phyloP scores from a whole-genome alignment of 2,888 invertebrate genomes.

The Zaprionus bogoriensis region DNA sequence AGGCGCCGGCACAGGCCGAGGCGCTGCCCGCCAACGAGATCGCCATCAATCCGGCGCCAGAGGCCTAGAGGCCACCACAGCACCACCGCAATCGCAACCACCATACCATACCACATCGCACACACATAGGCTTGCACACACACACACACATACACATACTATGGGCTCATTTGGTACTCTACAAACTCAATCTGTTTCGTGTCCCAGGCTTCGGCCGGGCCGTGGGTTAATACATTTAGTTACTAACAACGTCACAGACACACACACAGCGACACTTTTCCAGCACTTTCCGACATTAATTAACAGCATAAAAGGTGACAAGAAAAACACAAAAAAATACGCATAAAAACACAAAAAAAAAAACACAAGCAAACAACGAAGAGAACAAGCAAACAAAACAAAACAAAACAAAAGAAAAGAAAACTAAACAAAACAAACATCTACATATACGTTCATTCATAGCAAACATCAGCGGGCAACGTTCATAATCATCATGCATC shows the following conservation, averaged over 20 bases:
- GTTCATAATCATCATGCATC: conserved; percentile 74
- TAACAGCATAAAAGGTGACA: conserved; percentile 55
- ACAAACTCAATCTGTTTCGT: conserved; percentile 56
- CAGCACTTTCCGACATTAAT: conserved; percentile 58
- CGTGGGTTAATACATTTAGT: conserved; percentile 58
- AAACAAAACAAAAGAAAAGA: conserved; percentile 26
- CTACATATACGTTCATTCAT: conserved; percentile 63
- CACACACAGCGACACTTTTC: conserved; percentile 44
- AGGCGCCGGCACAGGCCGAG: conserved; percentile 30
- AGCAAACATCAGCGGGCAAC: conserved; percentile 53
- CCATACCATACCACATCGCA: conserved; percentile 31
- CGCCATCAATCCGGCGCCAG: conserved; percentile 29
- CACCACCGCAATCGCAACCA: conserved; percentile 17
- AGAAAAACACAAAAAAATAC: conserved; percentile 32
- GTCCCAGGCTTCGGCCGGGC: conserved; percentile 43
- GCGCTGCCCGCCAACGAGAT: conserved; percentile 42
- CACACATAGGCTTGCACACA: conserved; percentile 20
- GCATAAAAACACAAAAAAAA: conserved; percentile 13
- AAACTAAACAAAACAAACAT: conserved; percentile 25
- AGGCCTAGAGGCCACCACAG: conserved; percentile 27
- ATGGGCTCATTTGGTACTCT: conserved; percentile 73
- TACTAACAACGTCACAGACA: conserved; percentile 60
- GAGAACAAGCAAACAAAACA: conserved; percentile 10
- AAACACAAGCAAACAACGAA: conserved; percentile 14
- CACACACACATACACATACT: conserved; percentile 34